Evolutionary conservation across 2,888 invertebrate species (phyloP), one percentile per base, ranked within the genome.

Genomic region (Polietes domitor): DNA sequence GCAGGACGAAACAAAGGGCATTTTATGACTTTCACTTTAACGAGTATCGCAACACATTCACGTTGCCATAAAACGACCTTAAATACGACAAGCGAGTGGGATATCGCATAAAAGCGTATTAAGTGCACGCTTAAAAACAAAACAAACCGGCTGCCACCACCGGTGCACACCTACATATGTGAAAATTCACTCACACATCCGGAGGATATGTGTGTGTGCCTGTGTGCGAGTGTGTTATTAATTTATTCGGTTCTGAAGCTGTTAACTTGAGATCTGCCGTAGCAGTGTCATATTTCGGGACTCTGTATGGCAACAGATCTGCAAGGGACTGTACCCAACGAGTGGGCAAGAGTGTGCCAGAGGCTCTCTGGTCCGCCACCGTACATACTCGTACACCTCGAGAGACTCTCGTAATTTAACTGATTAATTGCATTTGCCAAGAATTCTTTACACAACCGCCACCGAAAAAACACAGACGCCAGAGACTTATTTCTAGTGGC

Each of bases 21-120:
- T 72, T 81, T 68, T 73, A 77, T 77, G 76, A 77, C 41, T 81
- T 72, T 73, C 58, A 73, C 68, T 73, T 21, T 58, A 65, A 70
- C 68, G 77, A 77, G 68, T 41, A 19, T 73, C 77, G 37, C 73
- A 58, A 37, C 65, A 73, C 58, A 65, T 73, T 68, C 50, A 50
- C 55, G 17, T 9, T 24, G 65, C 68, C 55, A 37, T 47, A 50
- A 73, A 61, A 68, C 68, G 41, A 24, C 41, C 61, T 61, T 61
- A 32, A 61, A 28, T 61, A 28, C 28, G 61, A 5, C 4, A 28
- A 24, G 41, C 24, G 43, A 43, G 24, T 10, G 61, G 24, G 2
- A 61, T 61, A 68, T 41, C 68, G 24, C 37, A 68, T 68, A 43
- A 43, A 43, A 41, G 24, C 68, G 37, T 15, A 68, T 68, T 43